phyloP scores from a whole-genome alignment of 1,140 invertebrate species.

The Dinothrombium tinctorium region DNA sequence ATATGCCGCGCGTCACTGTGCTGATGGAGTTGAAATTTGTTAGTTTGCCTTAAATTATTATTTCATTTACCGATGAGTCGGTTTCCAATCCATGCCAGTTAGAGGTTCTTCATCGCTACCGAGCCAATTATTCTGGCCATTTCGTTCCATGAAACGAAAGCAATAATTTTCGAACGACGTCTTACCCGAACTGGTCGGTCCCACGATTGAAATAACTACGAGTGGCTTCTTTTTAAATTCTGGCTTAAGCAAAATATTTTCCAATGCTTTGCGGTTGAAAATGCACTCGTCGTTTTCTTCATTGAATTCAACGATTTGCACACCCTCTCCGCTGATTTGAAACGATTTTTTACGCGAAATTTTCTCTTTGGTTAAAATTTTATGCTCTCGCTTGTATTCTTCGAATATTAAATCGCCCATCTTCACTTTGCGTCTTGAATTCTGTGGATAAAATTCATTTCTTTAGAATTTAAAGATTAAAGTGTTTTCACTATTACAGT shows the following conservation, averaged over 20 bases:
- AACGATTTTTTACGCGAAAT: neutral
- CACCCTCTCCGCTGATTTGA: neutral
- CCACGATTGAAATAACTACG: neutral
- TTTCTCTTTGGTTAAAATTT: neutral
- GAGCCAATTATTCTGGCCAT: neutral
- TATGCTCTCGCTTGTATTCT: no score
- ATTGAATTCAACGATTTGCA: neutral
- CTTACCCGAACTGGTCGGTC: neutral
- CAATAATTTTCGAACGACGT: constrained; percentile 1
- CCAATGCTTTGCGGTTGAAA: neutral
- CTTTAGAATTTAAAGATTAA: no score
- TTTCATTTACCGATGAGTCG: no score
- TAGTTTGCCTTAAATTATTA: no score
- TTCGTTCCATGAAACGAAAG: neutral
- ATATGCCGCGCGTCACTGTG: constrained; percentile 27
- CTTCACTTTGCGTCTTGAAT: no score
- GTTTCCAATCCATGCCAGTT: neutral
- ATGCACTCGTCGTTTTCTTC: neutral
- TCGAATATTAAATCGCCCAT: no score
- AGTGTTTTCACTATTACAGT: no score
- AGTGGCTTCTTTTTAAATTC: neutral
- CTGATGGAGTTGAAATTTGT: no score
- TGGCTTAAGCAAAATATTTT: neutral
- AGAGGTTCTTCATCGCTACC: neutral
- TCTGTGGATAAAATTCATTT: no score